phyloP scores from a whole-genome alignment of 2,888 invertebrate species.

The Griposia aprilina region DNA sequence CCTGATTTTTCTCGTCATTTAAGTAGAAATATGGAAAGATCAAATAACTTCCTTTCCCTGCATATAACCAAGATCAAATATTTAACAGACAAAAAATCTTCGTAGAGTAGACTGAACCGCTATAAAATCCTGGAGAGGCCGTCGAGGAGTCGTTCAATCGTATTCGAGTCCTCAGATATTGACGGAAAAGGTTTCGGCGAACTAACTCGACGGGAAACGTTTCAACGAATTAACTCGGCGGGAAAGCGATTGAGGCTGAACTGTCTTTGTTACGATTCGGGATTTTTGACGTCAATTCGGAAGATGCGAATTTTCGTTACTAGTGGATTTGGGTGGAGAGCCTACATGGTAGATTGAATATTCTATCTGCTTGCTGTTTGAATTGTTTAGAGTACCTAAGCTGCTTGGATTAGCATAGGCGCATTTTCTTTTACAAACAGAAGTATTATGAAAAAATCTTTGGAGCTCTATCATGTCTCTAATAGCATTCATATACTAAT shows the following conservation, averaged over 20 bases:
- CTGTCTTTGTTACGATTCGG: conserved; percentile 30
- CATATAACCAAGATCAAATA: conserved; percentile 25
- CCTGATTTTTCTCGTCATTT: neutral
- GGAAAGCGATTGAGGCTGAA: conserved; percentile 34
- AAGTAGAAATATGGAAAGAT: neutral
- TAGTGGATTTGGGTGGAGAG: neutral
- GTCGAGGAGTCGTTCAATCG: conserved; percentile 30
- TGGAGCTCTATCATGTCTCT: neutral
- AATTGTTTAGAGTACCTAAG: neutral
- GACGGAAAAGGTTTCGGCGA: conserved; percentile 21
- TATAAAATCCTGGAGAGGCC: conserved; percentile 36
- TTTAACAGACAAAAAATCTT: conserved; percentile 29
- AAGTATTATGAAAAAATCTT: neutral
- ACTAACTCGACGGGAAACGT: conserved; percentile 27
- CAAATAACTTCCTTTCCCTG: conserved; percentile 1
- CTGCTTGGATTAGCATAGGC: neutral
- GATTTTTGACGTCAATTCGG: conserved; percentile 18
- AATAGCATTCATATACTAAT: neutral
- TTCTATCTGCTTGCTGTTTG: neutral
- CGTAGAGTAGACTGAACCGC: neutral
- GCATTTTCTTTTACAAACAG: neutral
- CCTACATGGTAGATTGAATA: neutral
- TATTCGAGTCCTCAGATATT: conserved; percentile 26
- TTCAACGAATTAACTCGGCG: conserved; percentile 21
- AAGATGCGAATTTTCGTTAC: conserved; percentile 12